phyloP scores from a whole-genome alignment of 2,113 vertebrate species.

The Aptenodytes patagonicus region DNA sequence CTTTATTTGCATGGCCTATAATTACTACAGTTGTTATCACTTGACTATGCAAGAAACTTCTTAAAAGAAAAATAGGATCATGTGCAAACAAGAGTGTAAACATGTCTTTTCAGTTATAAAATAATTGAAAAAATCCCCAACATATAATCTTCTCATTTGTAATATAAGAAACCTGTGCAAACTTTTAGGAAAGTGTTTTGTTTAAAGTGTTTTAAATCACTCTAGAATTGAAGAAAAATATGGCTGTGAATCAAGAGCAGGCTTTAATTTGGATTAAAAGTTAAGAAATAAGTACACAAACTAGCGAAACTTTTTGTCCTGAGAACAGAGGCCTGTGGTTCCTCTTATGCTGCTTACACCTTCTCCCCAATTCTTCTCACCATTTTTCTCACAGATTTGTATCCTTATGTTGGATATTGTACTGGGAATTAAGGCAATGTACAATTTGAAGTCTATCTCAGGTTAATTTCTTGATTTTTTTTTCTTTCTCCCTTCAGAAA shows the following conservation, averaged over 20 bases:
- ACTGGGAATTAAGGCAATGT: background rate
- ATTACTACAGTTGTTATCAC: background rate
- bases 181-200: background rate
- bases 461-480: background rate
- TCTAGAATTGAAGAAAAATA: background rate
- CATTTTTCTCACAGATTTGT: background rate
- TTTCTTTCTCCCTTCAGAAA: background rate
- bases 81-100: background rate
- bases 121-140: background rate
- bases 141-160: background rate
- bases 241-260: background rate
- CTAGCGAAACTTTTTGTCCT: background rate
- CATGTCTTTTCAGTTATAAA: background rate
- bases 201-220: background rate
- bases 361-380: accelerated
- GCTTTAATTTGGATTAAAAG: background rate
- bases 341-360: background rate
- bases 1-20: background rate
- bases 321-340: background rate
- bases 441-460: background rate
- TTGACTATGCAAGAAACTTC: background rate
- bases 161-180: background rate
- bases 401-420: background rate
- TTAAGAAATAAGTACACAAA: background rate
- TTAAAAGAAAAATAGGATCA: background rate